Evolutionary conservation across 2,888 invertebrate genomes (phyloP), one percentile per base, ranked within the genome.

Genomic region (Polymixis lichenea): DNA sequence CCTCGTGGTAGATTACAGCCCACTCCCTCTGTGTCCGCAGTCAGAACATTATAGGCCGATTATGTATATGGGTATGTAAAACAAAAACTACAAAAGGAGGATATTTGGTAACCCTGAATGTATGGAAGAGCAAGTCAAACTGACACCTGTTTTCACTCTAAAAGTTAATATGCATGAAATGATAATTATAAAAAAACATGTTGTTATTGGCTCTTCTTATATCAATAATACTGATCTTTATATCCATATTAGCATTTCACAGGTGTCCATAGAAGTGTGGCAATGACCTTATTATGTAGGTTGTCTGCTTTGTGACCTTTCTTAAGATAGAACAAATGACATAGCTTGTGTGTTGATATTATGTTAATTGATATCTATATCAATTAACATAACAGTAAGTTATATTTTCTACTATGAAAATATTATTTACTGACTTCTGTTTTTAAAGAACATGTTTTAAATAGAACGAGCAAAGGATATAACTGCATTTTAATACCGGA

Each of bases 241-340:
- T 69, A 55, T 15, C n/a, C 69, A 1, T 67, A 69, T 71, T 65
- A 53, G 32, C 64, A 67, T 77, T 65, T 65, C 70, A 65, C 80
- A 84, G 67, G 38, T 75, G 84, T 75, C 65, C 62, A 38, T 38
- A 38, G 38, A 2, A 32, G 22, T 61, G 60, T 68, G 22, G 53
- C 53, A 58, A 53, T 79, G 75, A 75, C 75, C 80, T 86, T 55
- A 46, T 17, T 28, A 32, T 68, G 60, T 43, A 72, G 55, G n/a
- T 65, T 65, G 55, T 49, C 64, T 22, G 51, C 19, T 53, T 60
- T 53, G n/a, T 56, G 62, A 75, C 75, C 65, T 84, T 65, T 64
- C 1, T n/a, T 72, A 58, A 73, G 65, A 85, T 64, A 56, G 25
- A 78, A 85, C 69, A 68, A 62, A 65, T 73, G 19, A 13, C 55